Evolutionary conservation across 1,140 invertebrate species (phyloP), one percentile per base, ranked within the genome.

Genomic region (Drosophila truncata): DNA sequence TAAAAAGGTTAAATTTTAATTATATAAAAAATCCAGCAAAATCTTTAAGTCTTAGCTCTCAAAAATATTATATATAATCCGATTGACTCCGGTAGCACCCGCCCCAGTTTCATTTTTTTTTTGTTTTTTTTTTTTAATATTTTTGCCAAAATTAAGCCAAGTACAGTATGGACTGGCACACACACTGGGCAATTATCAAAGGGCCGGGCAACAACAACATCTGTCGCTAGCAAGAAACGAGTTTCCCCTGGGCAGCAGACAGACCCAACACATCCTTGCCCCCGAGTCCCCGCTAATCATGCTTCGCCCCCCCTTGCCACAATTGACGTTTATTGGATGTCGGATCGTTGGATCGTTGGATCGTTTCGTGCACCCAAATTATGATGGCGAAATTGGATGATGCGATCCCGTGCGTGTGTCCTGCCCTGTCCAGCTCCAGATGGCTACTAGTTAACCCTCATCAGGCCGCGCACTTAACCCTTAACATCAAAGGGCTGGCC

Each of bases 251-350:
- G 18, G 49, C 16, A 50, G 29, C 18, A 33, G 31, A 27, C 25
- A 27, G 23, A 16, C 25, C 10, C 1, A 10, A 46, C 44, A 52
- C 18, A 55, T 55, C 52, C 37, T 65, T 25, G 35, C 29, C 44
- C 44, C 10, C 8, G 18, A 33, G 31, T 13, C 14, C 42, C 59
- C 37, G 57, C 59, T 65, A 63, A 59, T 62, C 33, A 65, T 37
- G 60, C 18, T 13, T 4, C 10, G 0, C 11, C 18, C 42, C n/a
- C 60, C 64, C n/a, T 31, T 50, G 16, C 29, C 65, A 35, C 69
- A 58, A 75, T 62, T 70, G 61, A 52, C 76, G 81, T 80, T 87
- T 82, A 82, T 87, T 82, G 71, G 79, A 58, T 71, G 67, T 72
- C 29, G 69, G 69, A 69, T 67, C 69, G 66, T 71, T 83, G 31